These are phyloP conservation scores for Andricus curvator DNA, from an alignment of 2,888 invertebrate species.

Conservation along the genomic window DNA sequence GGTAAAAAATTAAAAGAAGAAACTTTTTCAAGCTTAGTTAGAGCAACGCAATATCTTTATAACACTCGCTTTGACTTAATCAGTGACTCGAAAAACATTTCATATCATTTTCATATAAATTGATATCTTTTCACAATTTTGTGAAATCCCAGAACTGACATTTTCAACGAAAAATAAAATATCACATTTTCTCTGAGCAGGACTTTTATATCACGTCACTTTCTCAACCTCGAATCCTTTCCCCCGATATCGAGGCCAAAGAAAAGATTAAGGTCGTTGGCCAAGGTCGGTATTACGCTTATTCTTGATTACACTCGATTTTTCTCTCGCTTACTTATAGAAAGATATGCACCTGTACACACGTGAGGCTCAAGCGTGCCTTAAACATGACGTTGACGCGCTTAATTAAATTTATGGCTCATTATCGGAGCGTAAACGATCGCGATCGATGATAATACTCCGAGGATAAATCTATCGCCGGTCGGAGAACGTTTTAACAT, in stretches of 20 bases:
- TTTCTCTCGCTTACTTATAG: neutral
- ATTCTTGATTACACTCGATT: slow-evolving; percentile 50
- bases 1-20: no score
- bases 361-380: slow-evolving; percentile 43
- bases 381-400: slow-evolving; percentile 60
- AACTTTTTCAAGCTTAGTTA: no score
- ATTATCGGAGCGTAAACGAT: slow-evolving; percentile 66
- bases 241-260: slow-evolving; percentile 59
- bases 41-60: no score
- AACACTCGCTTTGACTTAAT: no score
- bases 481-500: neutral
- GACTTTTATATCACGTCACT: neutral
- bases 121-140: no score
- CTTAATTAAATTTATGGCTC: slow-evolving; percentile 72
- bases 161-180: no score
- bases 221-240: slow-evolving; percentile 8
- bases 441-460: slow-evolving; percentile 66
- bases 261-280: slow-evolving; percentile 63
- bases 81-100: no score
- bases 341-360: slow-evolving; percentile 36
- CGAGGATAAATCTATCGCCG: slow-evolving; percentile 61
- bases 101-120: no score
- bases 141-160: no score
- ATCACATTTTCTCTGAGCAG: neutral
- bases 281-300: slow-evolving; percentile 61